phyloP scores from a whole-genome alignment of 1,140 invertebrate species.

The Caerostris darwini region DNA sequence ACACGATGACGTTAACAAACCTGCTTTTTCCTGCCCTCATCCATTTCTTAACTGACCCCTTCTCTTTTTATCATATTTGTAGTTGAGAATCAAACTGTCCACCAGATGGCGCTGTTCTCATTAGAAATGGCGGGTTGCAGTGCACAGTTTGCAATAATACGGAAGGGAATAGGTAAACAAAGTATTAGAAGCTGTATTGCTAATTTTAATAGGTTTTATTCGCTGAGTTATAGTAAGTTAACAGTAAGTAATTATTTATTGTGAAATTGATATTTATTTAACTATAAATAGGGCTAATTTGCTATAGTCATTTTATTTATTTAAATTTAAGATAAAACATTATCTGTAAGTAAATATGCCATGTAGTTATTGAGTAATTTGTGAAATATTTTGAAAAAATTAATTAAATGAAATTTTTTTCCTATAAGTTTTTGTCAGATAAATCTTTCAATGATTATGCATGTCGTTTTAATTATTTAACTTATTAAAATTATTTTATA shows the following conservation, averaged over 20 bases:
- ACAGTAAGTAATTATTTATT: background rate
- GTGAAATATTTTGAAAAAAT: no score
- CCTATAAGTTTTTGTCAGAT: no score
- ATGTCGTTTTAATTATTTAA: no score
- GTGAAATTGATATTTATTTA: no score
- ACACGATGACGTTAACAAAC: background rate
- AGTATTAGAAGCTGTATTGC: background rate
- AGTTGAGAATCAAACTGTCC: background rate
- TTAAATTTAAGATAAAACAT: no score
- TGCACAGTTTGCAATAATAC: background rate
- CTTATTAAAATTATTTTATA: no score
- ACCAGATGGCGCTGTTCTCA: conserved; percentile 17
- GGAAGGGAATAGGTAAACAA: background rate
- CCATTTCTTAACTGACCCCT: background rate
- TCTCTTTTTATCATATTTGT: conserved; percentile 16
- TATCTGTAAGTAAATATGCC: no score
- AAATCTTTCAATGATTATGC: no score
- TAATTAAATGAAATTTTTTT: no score
- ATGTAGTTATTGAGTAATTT: no score
- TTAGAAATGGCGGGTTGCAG: conserved; percentile 31
- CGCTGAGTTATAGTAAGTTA: background rate
- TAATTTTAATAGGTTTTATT: background rate
- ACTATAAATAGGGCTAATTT: no score
- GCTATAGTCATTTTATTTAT: no score
- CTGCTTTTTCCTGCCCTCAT: background rate